A percentile compares a stretch with the other conserved stretches of the same genome.
Conservation (phyloP, 2,888 invertebrate genomes). For the Dysmachus trigonus region DNA sequence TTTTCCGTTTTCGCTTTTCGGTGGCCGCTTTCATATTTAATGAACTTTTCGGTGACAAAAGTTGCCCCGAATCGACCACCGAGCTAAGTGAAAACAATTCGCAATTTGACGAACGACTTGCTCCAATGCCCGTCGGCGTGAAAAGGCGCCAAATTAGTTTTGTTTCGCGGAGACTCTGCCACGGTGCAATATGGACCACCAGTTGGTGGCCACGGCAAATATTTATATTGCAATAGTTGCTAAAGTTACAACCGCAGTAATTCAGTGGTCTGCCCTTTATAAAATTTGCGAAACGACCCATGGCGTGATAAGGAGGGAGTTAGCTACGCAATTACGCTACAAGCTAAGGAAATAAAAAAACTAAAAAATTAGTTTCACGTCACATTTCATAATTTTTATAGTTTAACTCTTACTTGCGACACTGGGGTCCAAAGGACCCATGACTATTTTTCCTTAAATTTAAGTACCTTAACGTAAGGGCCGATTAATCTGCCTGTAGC, state of each 20-base stretch:
- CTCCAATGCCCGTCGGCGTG: not conserved
- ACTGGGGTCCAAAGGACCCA: too few species aligned
- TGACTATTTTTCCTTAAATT: too few species aligned
- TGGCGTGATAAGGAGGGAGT: not conserved
- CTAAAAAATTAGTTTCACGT: not conserved
- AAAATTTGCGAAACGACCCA: too few species aligned
- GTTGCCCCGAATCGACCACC: not conserved
- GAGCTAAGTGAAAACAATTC: constrained; percentile 5
- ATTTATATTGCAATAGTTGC: not conserved
- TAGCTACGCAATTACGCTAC: not conserved
- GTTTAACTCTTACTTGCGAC: too few species aligned
- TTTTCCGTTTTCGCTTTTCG: not conserved
- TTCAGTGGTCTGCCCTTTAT: too few species aligned
- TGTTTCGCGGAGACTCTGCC: not conserved
- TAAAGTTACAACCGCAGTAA: not conserved
- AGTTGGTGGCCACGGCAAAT: not conserved
- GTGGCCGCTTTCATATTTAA: constrained; percentile 4
- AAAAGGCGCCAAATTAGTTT: not conserved
- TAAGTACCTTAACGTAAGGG: too few species aligned
- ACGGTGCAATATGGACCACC: not conserved
- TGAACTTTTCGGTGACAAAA: constrained; percentile 20
- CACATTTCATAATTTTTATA: too few species aligned
- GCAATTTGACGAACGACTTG: not conserved
- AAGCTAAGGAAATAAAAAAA: not conserved
- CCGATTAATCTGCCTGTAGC: too few species aligned